Conservation (phyloP, 2,888 invertebrate genomes). For the Monopis laevigella region DNA sequence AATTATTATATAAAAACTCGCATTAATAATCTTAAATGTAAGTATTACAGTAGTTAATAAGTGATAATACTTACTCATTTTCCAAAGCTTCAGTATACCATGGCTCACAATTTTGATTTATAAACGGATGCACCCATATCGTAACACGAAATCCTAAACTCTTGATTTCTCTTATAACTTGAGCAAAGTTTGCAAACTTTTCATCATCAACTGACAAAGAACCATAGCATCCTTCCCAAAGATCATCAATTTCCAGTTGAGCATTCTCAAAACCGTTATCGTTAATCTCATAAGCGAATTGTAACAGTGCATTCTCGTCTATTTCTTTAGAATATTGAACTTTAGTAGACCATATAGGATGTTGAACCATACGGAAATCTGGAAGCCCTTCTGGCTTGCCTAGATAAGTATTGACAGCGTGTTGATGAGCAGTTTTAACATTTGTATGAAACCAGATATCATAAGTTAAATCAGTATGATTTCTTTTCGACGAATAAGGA, state of each 20-base stretch:
- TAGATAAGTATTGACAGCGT: slow-evolving; percentile 69
- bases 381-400: slow-evolving; percentile 72
- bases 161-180: slow-evolving; percentile 70
- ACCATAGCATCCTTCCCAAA: slow-evolving; percentile 89
- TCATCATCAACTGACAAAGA: slow-evolving; percentile 74
- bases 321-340: slow-evolving; percentile 75
- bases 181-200: slow-evolving; percentile 76
- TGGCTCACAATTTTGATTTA: slow-evolving; percentile 75
- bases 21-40: background rate
- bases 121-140: slow-evolving; percentile 89
- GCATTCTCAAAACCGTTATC: slow-evolving; percentile 73
- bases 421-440: slow-evolving; percentile 69
- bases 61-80: slow-evolving; percentile 49
- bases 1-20: slow-evolving; percentile 9
- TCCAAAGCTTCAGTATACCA: slow-evolving; percentile 65
- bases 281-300: slow-evolving; percentile 74
- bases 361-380: slow-evolving; percentile 72
- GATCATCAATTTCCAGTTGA: slow-evolving; percentile 87
- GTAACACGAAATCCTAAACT: slow-evolving; percentile 76
- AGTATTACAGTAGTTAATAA: background rate
- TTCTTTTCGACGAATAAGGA: slow-evolving; percentile 58
- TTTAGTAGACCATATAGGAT: slow-evolving; percentile 93
- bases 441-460: slow-evolving; percentile 68
- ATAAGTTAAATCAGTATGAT: slow-evolving; percentile 59
- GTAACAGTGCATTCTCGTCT: slow-evolving; percentile 65